Evolutionary conservation across 2,888 invertebrate genomes (phyloP).

Genomic region (Watsonalla cultraria): DNA sequence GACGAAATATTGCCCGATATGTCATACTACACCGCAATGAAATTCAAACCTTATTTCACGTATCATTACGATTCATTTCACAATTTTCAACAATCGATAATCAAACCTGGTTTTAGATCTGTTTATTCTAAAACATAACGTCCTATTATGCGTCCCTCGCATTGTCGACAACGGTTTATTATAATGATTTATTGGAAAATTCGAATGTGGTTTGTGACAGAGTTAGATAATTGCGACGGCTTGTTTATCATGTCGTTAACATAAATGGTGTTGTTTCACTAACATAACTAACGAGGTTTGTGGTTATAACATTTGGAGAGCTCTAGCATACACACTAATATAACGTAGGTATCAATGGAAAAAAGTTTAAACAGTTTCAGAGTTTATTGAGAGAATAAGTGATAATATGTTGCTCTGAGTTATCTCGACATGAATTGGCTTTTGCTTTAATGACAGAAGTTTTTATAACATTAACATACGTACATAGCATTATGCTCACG

Average conservation of each 20-base stretch:
- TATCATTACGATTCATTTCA: slow-evolving; percentile 13
- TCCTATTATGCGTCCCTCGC: slow-evolving; percentile 43
- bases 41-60: slow-evolving; percentile 29
- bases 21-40: slow-evolving; percentile 17
- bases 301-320: no score
- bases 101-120: slow-evolving; percentile 26
- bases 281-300: no score
- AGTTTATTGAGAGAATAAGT: no score
- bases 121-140: slow-evolving; percentile 31
- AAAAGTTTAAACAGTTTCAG: no score
- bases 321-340: no score
- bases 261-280: no score
- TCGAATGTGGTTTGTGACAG: slow-evolving; percentile 24
- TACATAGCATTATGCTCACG: no score
- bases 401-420: no score
- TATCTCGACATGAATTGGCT: no score
- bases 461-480: no score
- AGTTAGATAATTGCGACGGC: slow-evolving; percentile 28
- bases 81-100: slow-evolving; percentile 18
- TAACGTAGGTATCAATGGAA: no score
- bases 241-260: slow-evolving; percentile 16
- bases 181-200: slow-evolving; percentile 42
- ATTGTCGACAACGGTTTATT: slow-evolving; percentile 42
- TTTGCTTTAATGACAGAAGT: no score
- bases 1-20: slow-evolving; percentile 26